Conservation (phyloP, 2,888 invertebrate genomes). For the Rapana venosa region DNA sequence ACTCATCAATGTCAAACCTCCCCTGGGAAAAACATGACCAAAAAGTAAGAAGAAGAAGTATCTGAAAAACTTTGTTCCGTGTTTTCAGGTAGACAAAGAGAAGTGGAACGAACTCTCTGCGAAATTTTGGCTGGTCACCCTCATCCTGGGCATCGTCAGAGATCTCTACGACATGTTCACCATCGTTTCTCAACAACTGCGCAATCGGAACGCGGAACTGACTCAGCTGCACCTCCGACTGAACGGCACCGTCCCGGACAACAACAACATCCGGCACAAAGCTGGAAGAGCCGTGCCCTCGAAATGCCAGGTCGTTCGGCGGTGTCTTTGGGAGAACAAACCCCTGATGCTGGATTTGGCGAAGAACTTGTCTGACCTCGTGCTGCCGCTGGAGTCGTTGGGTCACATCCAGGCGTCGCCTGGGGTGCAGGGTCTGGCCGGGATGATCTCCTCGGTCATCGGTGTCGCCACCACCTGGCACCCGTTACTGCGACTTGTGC, state of each 20-base stretch:
- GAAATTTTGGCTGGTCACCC: conserved; percentile 90
- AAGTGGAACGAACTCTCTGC: conserved; percentile 84
- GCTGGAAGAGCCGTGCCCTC: conserved; percentile 29
- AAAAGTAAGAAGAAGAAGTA: no score
- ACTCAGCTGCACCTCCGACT: conserved; percentile 57
- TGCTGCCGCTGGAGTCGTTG: conserved; percentile 90
- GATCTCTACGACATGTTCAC: conserved; percentile 86
- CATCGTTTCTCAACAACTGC: conserved; percentile 59
- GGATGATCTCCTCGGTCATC: conserved; percentile 88
- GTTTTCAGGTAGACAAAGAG: conserved; percentile 81
- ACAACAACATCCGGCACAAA: conserved; percentile 81
- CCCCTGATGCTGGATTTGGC: conserved; percentile 87
- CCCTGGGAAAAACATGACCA: no score
- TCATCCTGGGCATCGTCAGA: conserved; percentile 87
- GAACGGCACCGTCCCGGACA: conserved; percentile 55
- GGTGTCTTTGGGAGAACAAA: conserved; percentile 62
- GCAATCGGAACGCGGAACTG: conserved; percentile 47
- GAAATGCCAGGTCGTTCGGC: conserved; percentile 50
- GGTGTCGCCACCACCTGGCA: conserved; percentile 88
- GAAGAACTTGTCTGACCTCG: conserved; percentile 91
- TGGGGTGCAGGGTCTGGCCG: conserved; percentile 87
- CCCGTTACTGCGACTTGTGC: conserved; percentile 86
- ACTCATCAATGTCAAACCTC: no score
- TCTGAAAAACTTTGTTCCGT: neutral
- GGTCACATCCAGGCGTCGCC: conserved; percentile 89